Evolutionary conservation across 2,113 vertebrate genomes (phyloP).

Genomic region (Dissostichus mawsoni): DNA sequence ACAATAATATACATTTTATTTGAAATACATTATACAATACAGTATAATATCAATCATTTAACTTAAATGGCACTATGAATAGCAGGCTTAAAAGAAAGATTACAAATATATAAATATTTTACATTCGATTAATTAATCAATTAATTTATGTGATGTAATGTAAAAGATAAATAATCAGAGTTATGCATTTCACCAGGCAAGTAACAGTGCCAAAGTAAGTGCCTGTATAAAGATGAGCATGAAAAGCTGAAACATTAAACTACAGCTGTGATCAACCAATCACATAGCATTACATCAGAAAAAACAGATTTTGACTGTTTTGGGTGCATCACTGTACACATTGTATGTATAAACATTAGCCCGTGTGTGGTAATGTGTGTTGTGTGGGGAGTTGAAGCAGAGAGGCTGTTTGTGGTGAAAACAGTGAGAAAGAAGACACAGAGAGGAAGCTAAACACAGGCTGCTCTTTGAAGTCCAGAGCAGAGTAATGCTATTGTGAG

Average conservation of each 20-base stretch:
- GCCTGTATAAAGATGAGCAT: neutral
- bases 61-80: neutral
- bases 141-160: neutral
- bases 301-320: conserved; percentile 3
- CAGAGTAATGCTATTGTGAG: conserved; percentile 64
- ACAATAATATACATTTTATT: neutral
- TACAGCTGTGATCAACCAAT: neutral
- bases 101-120: neutral
- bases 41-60: no score
- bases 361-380: neutral
- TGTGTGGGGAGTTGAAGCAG: conserved; percentile 49
- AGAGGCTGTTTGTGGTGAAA: conserved; percentile 74
- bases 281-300: neutral
- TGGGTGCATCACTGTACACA: neutral
- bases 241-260: neutral
- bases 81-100: neutral
- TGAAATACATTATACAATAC: neutral
- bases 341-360: conserved; percentile 41
- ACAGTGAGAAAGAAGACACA: conserved; percentile 72
- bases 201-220: neutral
- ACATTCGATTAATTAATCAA: neutral
- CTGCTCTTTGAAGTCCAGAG: conserved; percentile 73
- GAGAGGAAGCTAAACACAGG: conserved; percentile 77
- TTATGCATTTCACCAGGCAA: neutral
- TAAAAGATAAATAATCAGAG: neutral